A percentile compares a stretch with the other conserved stretches of the same genome.
Evolutionary conservation across 2,797 vertebrate genomes (phyloP).

Genomic region (Scarus forsteni): DNA sequence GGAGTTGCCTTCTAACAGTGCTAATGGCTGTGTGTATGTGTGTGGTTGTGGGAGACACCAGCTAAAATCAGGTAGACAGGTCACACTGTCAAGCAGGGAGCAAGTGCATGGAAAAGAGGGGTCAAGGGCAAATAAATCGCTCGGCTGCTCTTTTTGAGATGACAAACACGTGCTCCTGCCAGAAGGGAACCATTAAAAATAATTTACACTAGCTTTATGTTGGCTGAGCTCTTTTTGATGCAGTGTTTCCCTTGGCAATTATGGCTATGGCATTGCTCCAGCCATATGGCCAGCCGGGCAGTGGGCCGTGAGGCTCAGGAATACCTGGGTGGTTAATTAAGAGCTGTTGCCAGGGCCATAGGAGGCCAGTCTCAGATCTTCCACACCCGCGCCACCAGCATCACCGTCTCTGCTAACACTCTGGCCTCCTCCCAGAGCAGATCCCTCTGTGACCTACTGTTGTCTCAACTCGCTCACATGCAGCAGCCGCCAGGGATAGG

Average conservation of each 20-base stretch:
- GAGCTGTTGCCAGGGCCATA: slow-evolving; percentile 95
- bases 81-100: slow-evolving; percentile 75
- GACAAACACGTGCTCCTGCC: slow-evolving; percentile 89
- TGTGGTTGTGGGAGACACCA: slow-evolving; percentile 45
- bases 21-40: slow-evolving; percentile 56
- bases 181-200: slow-evolving; percentile 97
- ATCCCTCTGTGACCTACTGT: slow-evolving; percentile 80
- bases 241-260: slow-evolving; percentile 94
- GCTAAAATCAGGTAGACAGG: slow-evolving; percentile 77
- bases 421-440: slow-evolving; percentile 67
- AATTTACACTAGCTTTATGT: slow-evolving; percentile 95
- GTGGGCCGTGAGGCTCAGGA: slow-evolving; percentile 91
- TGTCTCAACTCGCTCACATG: slow-evolving; percentile 75
- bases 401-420: slow-evolving; percentile 60
- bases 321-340: slow-evolving; percentile 99
- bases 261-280: slow-evolving; percentile 90
- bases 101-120: slow-evolving; percentile 76
- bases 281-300: slow-evolving; percentile 95
- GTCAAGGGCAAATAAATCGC: slow-evolving; percentile 82
- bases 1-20: slow-evolving; percentile 59
- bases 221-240: slow-evolving; percentile 90
- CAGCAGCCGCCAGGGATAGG: slow-evolving; percentile 90
- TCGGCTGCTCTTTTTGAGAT: slow-evolving; percentile 83
- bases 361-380: slow-evolving; percentile 95
- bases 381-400: slow-evolving; percentile 83